Conservation (phyloP, 2,113 vertebrate species). For the Platichthys flesus region DNA sequence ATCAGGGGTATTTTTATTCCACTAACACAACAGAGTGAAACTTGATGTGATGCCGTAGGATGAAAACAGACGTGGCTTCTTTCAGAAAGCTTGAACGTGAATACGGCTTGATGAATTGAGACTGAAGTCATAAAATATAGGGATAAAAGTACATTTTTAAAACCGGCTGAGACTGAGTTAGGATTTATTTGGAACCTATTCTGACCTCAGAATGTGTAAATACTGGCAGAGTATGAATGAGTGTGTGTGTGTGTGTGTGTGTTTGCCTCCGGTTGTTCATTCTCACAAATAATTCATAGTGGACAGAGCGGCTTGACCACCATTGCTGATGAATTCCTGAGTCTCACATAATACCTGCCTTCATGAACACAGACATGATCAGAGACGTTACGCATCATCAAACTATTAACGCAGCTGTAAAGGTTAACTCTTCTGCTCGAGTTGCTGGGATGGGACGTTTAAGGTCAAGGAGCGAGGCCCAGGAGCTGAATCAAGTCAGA, state of each 20-base stretch:
- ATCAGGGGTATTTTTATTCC: background rate
- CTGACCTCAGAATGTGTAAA: background rate
- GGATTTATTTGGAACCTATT: slow-evolving; percentile 31
- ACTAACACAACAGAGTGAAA: background rate
- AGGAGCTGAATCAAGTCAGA: slow-evolving; percentile 12
- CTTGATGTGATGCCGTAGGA: background rate
- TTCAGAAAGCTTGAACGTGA: slow-evolving; percentile 1
- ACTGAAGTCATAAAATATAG: slow-evolving; percentile 59
- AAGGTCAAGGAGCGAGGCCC: slow-evolving; percentile 14
- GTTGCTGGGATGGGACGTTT: slow-evolving; percentile 18
- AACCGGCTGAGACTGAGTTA: slow-evolving; percentile 4
- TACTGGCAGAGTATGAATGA: slow-evolving; percentile 1
- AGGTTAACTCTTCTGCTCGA: slow-evolving; percentile 19
- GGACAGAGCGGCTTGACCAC: background rate
- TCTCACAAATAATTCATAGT: background rate
- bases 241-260: background rate
- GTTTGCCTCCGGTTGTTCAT: background rate
- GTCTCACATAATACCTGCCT: background rate
- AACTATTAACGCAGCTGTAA: slow-evolving; percentile 20
- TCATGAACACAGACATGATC: slow-evolving; percentile 10
- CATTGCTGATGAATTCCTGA: background rate
- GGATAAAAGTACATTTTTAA: slow-evolving; percentile 60
- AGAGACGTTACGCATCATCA: slow-evolving; percentile 3
- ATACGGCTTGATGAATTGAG: slow-evolving; percentile 39
- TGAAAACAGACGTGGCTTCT: background rate